A percentile compares a stretch with the other conserved stretches of the same genome.
Evolutionary conservation across 2,888 invertebrate genomes (phyloP).

Genomic region (Dione vanillae): DNA sequence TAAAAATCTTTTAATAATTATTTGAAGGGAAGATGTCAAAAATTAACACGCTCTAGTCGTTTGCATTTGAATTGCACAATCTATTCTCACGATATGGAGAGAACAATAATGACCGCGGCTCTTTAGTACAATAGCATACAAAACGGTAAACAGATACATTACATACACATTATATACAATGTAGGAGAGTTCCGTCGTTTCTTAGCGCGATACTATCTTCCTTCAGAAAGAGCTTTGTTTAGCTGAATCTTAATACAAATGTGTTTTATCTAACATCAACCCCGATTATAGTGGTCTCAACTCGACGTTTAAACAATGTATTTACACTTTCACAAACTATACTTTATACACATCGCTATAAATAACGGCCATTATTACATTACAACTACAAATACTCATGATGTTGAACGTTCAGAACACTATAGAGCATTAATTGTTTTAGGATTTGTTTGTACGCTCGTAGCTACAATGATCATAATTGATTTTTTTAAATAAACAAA

Average conservation of each 20-base stretch:
- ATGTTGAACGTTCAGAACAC: slow-evolving; percentile 6
- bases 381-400: slow-evolving; percentile 2
- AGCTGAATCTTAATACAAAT: slow-evolving; percentile 49
- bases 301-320: slow-evolving; percentile 29
- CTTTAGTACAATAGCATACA: slow-evolving; percentile 51
- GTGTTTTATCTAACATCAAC: slow-evolving; percentile 41
- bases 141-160: slow-evolving; percentile 48
- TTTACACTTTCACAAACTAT: slow-evolving; percentile 35
- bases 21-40: slow-evolving; percentile 35
- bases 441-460: slow-evolving; percentile 12
- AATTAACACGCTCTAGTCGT: slow-evolving; percentile 52
- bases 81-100: slow-evolving; percentile 51
- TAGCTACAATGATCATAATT: slow-evolving; percentile 4
- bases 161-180: slow-evolving; percentile 20
- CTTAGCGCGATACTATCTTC: slow-evolving; percentile 53
- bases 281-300: slow-evolving; percentile 22
- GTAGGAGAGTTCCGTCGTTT: slow-evolving; percentile 40
- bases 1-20: neutral
- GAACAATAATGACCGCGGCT: slow-evolving; percentile 49
- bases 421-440: slow-evolving; percentile 4
- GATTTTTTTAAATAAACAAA: neutral
- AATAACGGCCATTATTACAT: slow-evolving; percentile 15
- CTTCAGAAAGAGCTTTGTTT: slow-evolving; percentile 48
- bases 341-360: slow-evolving; percentile 25
- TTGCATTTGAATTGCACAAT: slow-evolving; percentile 57